Conservation (phyloP, 2,888 invertebrate genomes). For the Rhyacophila evoluta region DNA sequence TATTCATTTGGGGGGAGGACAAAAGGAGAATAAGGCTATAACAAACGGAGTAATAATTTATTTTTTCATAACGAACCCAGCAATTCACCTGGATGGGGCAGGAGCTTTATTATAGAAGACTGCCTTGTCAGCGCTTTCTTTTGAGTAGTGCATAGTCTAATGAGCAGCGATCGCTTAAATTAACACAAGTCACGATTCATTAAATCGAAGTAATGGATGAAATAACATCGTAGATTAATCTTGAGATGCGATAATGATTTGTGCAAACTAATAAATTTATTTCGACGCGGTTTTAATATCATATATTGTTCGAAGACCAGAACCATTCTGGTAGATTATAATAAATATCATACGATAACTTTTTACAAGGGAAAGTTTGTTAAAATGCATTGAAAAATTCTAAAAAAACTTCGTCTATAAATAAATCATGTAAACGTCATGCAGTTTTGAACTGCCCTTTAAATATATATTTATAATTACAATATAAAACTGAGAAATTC, state of each 20-base stretch:
- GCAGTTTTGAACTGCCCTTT: too few species aligned
- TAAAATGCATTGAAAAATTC: too few species aligned
- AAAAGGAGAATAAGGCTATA: not conserved
- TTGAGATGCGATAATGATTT: not conserved
- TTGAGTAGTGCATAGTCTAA: not conserved
- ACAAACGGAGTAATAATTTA: constrained; percentile 6
- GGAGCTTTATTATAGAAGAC: not conserved
- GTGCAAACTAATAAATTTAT: too few species aligned
- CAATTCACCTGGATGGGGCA: constrained; percentile 1
- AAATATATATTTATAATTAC: too few species aligned
- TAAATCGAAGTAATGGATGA: not conserved
- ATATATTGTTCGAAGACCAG: too few species aligned
- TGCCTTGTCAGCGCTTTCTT: not conserved
- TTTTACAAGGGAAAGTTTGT: too few species aligned
- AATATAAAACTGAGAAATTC: too few species aligned
- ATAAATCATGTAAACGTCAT: too few species aligned
- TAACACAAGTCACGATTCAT: constrained; percentile 19
- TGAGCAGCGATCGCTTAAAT: constrained; percentile 8
- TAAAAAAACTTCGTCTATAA: too few species aligned
- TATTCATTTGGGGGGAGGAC: not conserved
- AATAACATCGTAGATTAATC: not conserved
- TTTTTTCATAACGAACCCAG: not conserved
- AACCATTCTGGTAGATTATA: too few species aligned
- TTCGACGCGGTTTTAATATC: too few species aligned
- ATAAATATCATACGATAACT: too few species aligned